Evolutionary conservation across 2,797 vertebrate species (phyloP), one percentile per base, ranked within the genome.

Genomic region (Phrynocephalus vlangalii): DNA sequence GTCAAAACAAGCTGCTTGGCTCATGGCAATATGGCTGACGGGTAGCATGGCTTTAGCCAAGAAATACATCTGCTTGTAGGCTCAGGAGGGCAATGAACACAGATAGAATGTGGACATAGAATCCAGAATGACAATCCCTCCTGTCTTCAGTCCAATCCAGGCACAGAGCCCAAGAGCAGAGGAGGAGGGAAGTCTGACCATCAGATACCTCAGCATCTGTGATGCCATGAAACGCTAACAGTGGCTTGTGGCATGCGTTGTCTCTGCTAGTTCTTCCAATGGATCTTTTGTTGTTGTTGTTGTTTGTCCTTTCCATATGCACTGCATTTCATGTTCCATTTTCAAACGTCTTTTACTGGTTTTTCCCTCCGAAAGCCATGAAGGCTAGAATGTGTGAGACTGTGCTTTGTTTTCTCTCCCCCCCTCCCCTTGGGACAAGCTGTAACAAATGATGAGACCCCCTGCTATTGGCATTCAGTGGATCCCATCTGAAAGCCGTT

Each of bases 261-360:
- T 79, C 66, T 63, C 33, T 79, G 22, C 67, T 38, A 77, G 30
- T 48, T 73, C 52, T 70, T 63, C 63, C 28, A 50, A n/a, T 6
- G 30, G 22, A 33, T 80, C 33, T 24, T 28, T 0, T 80, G 63
- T 82, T 56, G 44, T 76, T 56, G 44, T 76, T 75, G 33, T 82
- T 67, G 20, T 72, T 82, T 50, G 38, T 72, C 86, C 78, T 89
- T 93, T 83, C 75, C 76, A 86, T 89, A 92, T 93, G 89, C 1
- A 2, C 89, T 91, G 38, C 56, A 83, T 93, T 94, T 92, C 67
- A 38, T 84, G 82, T 76, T 38, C 91, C 33, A 22, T 93, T 91
- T 93, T 87, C 50, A n/a, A 80, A 6, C n/a, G 18, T 24, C 26
- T 38, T 77, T 79, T 0, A 6, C 28, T 44, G 90, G 92, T 93